Conservation (phyloP, 2,888 invertebrate genomes). For the Junonia oenone region DNA sequence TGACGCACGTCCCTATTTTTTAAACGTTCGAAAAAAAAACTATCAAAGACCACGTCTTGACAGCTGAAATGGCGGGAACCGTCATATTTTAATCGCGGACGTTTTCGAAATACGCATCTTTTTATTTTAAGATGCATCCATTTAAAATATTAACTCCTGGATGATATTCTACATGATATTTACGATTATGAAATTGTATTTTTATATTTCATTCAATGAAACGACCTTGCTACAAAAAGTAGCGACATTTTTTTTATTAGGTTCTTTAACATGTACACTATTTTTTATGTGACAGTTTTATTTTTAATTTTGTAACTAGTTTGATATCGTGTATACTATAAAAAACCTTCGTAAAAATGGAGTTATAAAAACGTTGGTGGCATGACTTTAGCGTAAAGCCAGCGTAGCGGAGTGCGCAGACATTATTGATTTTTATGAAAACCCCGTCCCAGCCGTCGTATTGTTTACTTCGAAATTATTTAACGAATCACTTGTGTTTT, state of each 20-base stretch:
- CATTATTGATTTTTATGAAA: constrained; percentile 65
- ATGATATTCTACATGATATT: not conserved
- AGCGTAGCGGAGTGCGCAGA: constrained; percentile 51
- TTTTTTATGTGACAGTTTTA: not conserved
- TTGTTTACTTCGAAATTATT: constrained; percentile 48
- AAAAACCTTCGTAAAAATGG: not conserved
- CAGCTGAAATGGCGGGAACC: constrained; percentile 40
- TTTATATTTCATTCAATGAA: not conserved
- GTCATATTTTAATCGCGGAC: constrained; percentile 22
- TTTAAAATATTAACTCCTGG: not conserved
- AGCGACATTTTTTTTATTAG: not conserved
- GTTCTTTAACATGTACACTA: not conserved
- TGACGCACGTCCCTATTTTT: constrained; percentile 16
- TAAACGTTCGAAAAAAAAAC: constrained; percentile 13
- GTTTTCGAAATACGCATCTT: not conserved
- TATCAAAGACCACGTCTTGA: constrained; percentile 20
- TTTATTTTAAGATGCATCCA: not conserved
- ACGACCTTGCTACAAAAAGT: not conserved
- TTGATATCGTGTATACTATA: not conserved
- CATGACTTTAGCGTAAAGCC: constrained; percentile 30
- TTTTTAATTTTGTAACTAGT: not conserved
- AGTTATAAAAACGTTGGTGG: not conserved
- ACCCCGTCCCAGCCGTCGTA: constrained; percentile 40
- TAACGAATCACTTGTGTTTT: constrained; percentile 14
- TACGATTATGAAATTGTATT: not conserved